Conservation (phyloP, 2,113 vertebrate species). For the Psophia crepitans region DNA sequence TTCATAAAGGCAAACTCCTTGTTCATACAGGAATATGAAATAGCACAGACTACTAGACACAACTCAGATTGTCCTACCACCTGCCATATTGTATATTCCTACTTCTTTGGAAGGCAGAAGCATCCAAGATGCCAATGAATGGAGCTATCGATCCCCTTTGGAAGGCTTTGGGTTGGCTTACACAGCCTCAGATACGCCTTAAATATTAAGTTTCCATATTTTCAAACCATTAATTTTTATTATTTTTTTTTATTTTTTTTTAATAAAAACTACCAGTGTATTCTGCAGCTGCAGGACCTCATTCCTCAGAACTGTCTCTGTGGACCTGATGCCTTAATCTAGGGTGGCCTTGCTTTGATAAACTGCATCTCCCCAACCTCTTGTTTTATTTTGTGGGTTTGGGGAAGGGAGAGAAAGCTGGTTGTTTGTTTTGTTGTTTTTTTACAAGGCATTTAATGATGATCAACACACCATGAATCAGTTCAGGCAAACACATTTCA, state of each 20-base stretch:
- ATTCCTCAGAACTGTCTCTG: neutral
- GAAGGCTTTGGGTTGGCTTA: neutral
- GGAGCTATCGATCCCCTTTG: neutral
- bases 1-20: neutral
- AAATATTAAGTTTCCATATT: neutral
- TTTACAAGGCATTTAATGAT: neutral
- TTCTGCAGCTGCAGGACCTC: neutral
- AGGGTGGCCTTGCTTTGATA: neutral
- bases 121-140: neutral
- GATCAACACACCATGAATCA: conserved; percentile 13
- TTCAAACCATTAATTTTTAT: neutral
- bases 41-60: neutral
- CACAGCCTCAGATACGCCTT: neutral
- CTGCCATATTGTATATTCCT: neutral
- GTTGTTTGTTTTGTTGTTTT: neutral
- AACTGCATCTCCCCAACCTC: neutral
- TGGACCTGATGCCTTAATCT: neutral
- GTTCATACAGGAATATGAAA: neutral
- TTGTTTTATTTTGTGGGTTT: neutral
- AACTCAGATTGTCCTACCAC: neutral
- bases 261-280: neutral
- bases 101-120: neutral
- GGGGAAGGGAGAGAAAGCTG: no score
- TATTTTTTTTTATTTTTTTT: neutral
- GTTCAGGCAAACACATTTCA: neutral